phyloP scores from a whole-genome alignment of 1,140 invertebrate genomes.

The Aphaenogaster floridana region DNA sequence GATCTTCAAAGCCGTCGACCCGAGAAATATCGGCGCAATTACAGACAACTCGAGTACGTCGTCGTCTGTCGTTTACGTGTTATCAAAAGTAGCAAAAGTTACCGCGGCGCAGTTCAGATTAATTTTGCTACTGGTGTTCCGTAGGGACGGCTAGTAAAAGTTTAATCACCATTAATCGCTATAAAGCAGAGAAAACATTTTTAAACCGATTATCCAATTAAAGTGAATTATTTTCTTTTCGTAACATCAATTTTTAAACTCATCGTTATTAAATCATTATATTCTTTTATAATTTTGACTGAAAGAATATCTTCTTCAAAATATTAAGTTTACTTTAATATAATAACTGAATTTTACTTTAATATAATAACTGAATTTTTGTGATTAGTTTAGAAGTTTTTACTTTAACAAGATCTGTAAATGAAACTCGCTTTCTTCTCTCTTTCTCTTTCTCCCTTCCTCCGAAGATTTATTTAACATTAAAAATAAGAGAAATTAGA shows the following conservation, averaged over 20 bases:
- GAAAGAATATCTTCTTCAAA: background rate
- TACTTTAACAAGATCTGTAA: background rate
- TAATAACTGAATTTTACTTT: no score
- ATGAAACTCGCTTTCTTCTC: background rate
- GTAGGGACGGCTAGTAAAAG: background rate
- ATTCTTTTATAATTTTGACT: background rate
- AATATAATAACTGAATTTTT: no score
- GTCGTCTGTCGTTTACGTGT: conserved; percentile 39
- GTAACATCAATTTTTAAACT: conserved; percentile 2
- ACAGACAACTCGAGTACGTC: background rate
- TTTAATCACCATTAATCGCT: conserved; percentile 43
- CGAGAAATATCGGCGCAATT: conserved; percentile 49
- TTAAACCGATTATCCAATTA: background rate
- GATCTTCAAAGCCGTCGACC: conserved; percentile 17
- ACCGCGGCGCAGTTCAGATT: background rate
- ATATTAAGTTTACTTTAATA: background rate
- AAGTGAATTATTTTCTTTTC: background rate
- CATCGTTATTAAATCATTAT: background rate
- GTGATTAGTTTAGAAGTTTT: conserved; percentile 18
- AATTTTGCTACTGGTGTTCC: background rate
- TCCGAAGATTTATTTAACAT: conserved; percentile 20
- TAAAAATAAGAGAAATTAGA: conserved; percentile 14
- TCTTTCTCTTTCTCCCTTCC: background rate
- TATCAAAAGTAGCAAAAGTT: conserved; percentile 18
- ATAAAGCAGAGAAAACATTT: background rate